Conservation (phyloP, 2,113 vertebrate genomes). For the Pituophis catenifer region DNA sequence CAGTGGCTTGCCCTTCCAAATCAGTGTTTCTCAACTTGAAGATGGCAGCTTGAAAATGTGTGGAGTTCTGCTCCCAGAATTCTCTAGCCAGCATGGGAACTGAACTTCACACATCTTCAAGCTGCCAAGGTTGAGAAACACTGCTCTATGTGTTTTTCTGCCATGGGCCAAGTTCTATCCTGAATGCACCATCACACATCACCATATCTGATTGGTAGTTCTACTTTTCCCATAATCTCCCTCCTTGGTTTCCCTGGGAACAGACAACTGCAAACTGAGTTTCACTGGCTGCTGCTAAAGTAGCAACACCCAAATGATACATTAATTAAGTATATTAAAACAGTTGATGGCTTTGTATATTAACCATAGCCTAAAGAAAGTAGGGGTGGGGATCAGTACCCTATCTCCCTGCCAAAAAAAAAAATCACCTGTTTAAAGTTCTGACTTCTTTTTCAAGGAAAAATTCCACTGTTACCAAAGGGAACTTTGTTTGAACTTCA, state of each 20-base stretch:
- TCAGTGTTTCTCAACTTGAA: background rate
- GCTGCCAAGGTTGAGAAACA: background rate
- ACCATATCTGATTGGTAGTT: background rate
- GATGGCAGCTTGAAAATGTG: background rate
- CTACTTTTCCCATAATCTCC: background rate
- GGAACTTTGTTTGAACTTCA: background rate
- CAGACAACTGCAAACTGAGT: background rate
- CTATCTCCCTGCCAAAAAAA: background rate
- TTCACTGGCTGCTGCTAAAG: background rate
- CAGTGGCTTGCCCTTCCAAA: background rate
- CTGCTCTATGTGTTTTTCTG: background rate
- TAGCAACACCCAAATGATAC: background rate
- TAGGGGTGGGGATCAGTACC: background rate
- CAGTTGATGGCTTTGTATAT: background rate
- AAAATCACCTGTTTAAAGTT: background rate
- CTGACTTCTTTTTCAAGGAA: background rate
- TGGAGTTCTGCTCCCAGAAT: background rate
- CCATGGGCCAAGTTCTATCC: background rate
- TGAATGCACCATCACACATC: background rate
- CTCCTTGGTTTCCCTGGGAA: background rate
- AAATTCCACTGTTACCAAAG: background rate
- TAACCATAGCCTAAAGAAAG: background rate
- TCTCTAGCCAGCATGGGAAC: background rate
- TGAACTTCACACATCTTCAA: background rate
- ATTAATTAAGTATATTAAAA: background rate